These are phyloP conservation scores for Phrynocephalus forsythii DNA, from an alignment of 2,797 vertebrate species.

Conservation along the genomic window DNA sequence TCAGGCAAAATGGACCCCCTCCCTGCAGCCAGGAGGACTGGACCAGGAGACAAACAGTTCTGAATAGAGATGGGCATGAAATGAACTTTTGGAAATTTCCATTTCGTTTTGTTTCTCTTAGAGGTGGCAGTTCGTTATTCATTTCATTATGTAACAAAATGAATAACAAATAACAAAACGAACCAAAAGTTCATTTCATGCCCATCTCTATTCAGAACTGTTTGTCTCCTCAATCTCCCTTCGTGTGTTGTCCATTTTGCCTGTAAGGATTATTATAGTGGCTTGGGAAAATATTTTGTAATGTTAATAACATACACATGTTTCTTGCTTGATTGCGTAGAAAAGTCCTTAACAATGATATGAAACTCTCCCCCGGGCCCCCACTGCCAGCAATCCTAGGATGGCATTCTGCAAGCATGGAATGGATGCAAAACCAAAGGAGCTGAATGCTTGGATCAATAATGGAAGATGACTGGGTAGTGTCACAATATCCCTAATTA, in stretches of 20 bases:
- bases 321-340: neutral
- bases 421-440: neutral
- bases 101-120: too few relatives aligned
- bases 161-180: too few relatives aligned
- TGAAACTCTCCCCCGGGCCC: neutral
- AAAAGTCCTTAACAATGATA: neutral
- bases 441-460: neutral
- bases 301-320: neutral
- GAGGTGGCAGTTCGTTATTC: too few relatives aligned
- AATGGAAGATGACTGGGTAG: neutral
- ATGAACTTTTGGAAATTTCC: too few relatives aligned
- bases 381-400: neutral
- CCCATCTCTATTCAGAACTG: neutral
- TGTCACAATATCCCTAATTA: neutral
- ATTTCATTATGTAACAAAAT: too few relatives aligned
- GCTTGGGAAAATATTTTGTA: neutral
- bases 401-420: neutral
- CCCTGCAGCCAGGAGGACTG: too few relatives aligned
- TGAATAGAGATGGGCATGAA: too few relatives aligned
- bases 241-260: neutral
- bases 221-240: neutral
- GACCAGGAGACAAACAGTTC: too few relatives aligned
- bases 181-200: too few relatives aligned
- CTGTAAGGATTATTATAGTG: neutral
- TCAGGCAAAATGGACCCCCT: too few relatives aligned